These are phyloP conservation scores for Procavia capensis DNA, from an alignment of 2,113 vertebrate species.

Conservation along the genomic window DNA sequence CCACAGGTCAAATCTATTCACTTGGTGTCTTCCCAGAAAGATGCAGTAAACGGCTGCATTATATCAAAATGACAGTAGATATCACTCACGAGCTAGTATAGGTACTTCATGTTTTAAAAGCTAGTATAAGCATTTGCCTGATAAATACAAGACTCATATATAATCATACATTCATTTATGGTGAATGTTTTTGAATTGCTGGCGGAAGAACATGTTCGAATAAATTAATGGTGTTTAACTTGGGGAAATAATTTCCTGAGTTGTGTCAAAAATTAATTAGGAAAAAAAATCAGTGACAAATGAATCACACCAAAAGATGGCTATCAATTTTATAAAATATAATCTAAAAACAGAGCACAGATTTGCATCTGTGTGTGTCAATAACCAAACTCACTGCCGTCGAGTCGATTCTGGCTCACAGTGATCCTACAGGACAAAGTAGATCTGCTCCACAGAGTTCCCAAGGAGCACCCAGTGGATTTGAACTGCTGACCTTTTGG, in stretches of 20 bases:
- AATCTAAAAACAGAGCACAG: slow-evolving; percentile 18
- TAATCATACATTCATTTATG: not conserved
- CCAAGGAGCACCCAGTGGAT: too few species aligned
- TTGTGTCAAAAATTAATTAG: slow-evolving; percentile 33
- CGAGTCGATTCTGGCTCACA: too few species aligned
- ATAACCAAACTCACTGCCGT: too few species aligned
- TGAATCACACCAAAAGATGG: not conserved
- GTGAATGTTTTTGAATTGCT: slow-evolving; percentile 7
- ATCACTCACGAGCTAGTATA: not conserved
- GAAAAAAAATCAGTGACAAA: not conserved
- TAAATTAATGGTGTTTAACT: not conserved
- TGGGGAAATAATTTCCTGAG: not conserved
- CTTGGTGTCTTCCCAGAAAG: slow-evolving; percentile 26
- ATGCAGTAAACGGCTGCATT: not conserved
- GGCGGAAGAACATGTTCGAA: not conserved
- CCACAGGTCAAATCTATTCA: not conserved
- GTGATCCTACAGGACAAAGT: too few species aligned
- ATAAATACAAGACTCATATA: not conserved
- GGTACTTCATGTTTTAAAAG: slow-evolving; percentile 60
- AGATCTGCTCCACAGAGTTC: too few species aligned
- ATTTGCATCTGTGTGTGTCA: not conserved
- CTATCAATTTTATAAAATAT: not conserved
- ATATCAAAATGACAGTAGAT: not conserved
- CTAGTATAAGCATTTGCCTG: slow-evolving; percentile 51
- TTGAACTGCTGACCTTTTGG: too few species aligned